phyloP scores from a whole-genome alignment of 2,888 invertebrate genomes.

The Acanthoscelides obtectus region DNA sequence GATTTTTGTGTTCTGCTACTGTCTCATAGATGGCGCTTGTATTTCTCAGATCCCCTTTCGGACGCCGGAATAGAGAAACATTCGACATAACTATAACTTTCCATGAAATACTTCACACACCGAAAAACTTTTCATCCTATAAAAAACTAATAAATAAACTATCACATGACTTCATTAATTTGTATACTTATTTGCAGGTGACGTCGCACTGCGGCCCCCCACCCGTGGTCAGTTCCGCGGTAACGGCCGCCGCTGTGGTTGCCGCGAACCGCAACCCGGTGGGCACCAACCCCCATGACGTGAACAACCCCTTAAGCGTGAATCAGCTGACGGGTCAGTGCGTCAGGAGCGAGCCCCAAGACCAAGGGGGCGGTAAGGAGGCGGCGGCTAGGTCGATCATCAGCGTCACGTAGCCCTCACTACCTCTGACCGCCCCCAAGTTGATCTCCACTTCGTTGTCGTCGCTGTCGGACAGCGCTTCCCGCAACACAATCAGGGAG shows the following conservation, averaged over 20 bases:
- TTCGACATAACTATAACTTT: too few species aligned
- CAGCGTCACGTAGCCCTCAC: slow-evolving; percentile 46
- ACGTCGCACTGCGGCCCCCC: not conserved
- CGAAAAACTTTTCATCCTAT: too few species aligned
- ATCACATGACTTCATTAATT: too few species aligned
- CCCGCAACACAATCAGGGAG: slow-evolving; percentile 1
- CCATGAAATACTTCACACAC: too few species aligned
- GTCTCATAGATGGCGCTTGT: too few species aligned
- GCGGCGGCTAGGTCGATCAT: slow-evolving; percentile 44
- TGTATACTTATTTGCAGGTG: not conserved
- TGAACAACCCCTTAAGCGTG: slow-evolving; percentile 87
- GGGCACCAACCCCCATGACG: slow-evolving; percentile 86
- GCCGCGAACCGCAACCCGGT: slow-evolving; percentile 68
- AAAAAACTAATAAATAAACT: too few species aligned
- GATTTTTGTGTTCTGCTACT: too few species aligned
- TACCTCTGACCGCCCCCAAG: slow-evolving; percentile 2
- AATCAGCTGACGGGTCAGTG: slow-evolving; percentile 80
- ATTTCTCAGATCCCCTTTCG: too few species aligned
- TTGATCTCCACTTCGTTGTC: slow-evolving; percentile 17
- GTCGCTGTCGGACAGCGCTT: slow-evolving; percentile 7
- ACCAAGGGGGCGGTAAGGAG: slow-evolving; percentile 37
- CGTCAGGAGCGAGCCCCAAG: slow-evolving; percentile 42
- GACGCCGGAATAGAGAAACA: too few species aligned
- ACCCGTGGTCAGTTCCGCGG: not conserved
- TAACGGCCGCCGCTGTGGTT: slow-evolving; percentile 26